Conservation (phyloP, 2,113 vertebrate genomes). For the Atrichornis clamosus region DNA sequence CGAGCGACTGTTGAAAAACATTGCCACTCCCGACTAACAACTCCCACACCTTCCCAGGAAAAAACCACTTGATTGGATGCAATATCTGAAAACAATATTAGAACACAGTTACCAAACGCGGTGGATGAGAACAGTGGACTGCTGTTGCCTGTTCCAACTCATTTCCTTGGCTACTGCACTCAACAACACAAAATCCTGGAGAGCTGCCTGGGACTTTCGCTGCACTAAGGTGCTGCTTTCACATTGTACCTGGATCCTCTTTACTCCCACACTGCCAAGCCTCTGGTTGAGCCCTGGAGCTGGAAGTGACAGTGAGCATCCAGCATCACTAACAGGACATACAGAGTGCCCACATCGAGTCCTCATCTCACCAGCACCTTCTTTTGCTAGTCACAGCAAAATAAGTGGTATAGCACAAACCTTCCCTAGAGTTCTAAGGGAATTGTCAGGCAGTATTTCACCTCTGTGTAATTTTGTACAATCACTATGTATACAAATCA, state of each 20-base stretch:
- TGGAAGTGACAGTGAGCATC: background rate
- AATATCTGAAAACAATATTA: background rate
- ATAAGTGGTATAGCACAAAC: background rate
- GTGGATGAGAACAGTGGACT: background rate
- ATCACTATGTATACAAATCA: background rate
- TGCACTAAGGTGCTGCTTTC: background rate
- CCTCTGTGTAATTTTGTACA: background rate
- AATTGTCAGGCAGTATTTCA: background rate
- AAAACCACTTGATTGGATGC: background rate
- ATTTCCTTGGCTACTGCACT: background rate
- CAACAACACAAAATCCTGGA: background rate
- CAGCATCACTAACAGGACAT: background rate
- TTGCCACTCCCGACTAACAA: background rate
- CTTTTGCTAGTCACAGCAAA: background rate
- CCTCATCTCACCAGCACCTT: background rate
- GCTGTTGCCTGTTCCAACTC: background rate
- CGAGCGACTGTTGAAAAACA: background rate
- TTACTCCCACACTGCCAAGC: background rate
- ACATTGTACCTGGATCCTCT: background rate
- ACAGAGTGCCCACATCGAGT: background rate
- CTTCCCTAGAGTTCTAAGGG: background rate
- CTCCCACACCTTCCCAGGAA: background rate
- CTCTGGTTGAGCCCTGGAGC: background rate
- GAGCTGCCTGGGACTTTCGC: background rate
- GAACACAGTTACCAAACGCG: background rate